These are phyloP conservation scores for Xyrauchen texanus DNA, from an alignment of 2,113 vertebrate genomes.

Conservation along the genomic window DNA sequence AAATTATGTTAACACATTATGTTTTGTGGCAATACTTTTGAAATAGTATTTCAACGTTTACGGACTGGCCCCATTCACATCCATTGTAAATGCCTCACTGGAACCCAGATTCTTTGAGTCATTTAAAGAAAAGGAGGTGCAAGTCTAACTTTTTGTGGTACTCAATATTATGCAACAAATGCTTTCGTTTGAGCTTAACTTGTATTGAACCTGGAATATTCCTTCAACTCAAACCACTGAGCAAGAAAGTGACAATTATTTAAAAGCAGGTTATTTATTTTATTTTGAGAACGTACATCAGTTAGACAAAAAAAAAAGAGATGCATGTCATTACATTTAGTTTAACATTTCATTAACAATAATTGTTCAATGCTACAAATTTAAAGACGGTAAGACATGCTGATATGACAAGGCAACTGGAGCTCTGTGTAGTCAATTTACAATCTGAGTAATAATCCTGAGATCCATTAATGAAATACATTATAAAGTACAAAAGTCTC, in stretches of 20 bases:
- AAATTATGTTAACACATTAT: too few species aligned
- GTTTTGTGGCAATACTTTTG: too few species aligned
- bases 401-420: conserved; percentile 55
- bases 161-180: too few species aligned
- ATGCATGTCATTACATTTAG: conserved; percentile 3
- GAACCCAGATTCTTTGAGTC: too few species aligned
- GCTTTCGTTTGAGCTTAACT: too few species aligned
- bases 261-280: background rate
- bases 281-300: background rate
- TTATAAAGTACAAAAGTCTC: conserved; percentile 34
- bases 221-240: too few species aligned
- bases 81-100: too few species aligned
- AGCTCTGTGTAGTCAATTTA: conserved; percentile 19
- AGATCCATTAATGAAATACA: conserved; percentile 1
- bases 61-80: too few species aligned
- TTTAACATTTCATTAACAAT: background rate
- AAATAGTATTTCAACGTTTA: too few species aligned
- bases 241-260: background rate
- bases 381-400: conserved; percentile 28
- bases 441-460: background rate
- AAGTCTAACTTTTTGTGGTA: too few species aligned
- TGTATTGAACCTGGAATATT: too few species aligned
- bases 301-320: conserved; percentile 11
- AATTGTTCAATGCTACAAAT: conserved; percentile 8
- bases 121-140: too few species aligned